A percentile compares a stretch with the other conserved stretches of the same genome.
Conservation (phyloP, 2,797 vertebrate species). For the Spinus olivaceus region DNA sequence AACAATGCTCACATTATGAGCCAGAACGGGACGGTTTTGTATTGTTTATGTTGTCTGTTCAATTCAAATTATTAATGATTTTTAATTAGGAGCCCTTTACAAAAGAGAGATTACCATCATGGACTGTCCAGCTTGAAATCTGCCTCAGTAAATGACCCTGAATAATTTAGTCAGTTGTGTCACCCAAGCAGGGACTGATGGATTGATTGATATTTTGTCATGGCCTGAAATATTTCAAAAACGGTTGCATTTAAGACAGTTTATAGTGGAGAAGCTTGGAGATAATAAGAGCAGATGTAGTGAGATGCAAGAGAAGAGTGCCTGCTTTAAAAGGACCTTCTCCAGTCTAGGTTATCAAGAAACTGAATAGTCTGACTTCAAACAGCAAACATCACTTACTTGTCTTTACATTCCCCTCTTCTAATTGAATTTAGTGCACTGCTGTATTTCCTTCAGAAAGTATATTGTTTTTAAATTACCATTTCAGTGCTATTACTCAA, state of each 20-base stretch:
- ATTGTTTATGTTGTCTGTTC: conserved; percentile 47
- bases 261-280: conserved; percentile 8
- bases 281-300: conserved; percentile 50
- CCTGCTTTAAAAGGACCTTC: conserved; percentile 39
- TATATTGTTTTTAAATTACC: conserved; percentile 83
- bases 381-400: conserved; percentile 61
- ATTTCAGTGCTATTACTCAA: conserved; percentile 80
- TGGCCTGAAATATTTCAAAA: conserved; percentile 48
- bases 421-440: conserved; percentile 76
- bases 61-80: conserved; percentile 59
- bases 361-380: conserved; percentile 42
- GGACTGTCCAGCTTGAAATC: conserved; percentile 47
- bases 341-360: conserved; percentile 54
- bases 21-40: not conserved
- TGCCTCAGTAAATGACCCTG: conserved; percentile 50
- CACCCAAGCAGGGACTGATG: conserved; percentile 50
- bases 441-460: conserved; percentile 77
- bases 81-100: conserved; percentile 35
- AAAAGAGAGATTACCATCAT: conserved; percentile 47
- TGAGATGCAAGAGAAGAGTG: conserved; percentile 29
- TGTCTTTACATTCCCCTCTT: conserved; percentile 68
- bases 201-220: conserved; percentile 58
- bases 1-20: conserved; percentile 32
- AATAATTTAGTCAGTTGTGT: conserved; percentile 63
- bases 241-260: conserved; percentile 44